Base-by-base conservation (phyloP, 1,140 invertebrate genomes). In the Varroa destructor region DNA sequence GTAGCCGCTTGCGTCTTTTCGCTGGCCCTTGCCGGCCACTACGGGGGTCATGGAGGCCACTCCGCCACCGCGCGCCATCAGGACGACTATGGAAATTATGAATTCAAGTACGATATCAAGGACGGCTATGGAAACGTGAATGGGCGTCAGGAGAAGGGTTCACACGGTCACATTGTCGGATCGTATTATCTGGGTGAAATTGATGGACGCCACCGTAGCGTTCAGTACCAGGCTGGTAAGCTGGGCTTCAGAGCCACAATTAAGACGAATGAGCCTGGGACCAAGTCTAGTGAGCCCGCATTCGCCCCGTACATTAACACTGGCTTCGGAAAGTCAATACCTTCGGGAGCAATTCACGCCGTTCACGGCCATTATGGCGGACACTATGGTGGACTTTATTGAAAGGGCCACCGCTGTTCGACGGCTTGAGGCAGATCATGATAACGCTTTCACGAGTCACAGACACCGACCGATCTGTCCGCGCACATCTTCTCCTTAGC, bases 61-160 rank as follows among this genome's bases (percentile, higher is more conserved):
- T 67, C 61, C 12, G 12, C 12, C 61, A 46, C 61, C 14, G 40
- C 3, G 10, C 10, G 61, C 12, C 61, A 67, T 8, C 61, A 67
- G 37, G 61, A 67, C 46, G 61, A 67, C 37, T 67, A 67, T 46
- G 61, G 61, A 14, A 67, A 67, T 46, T 67, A 67, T 37, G 61
- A 67, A 37, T 67, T 67, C 61, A 67, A 67, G 37, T 67, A 67
- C 61, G 61, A 67, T 46, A 67, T 67, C 61, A 67, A 67, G 61
- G 61, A 67, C 46, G 61, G 61, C 61, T 67, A 67, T 40, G 61
- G 61, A 67, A 67, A 67, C 61, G 61, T 67, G 61, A 67, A 67
- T 37, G 61, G 61, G 40, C 61, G 61, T 37, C 61, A 67, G 40
- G 61, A 67, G 61, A 67, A 67, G 61, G 61, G 61, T 14, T 40